Percentiles rank a stretch among this genome's conserved stretches.
Conservation (phyloP, 2,797 vertebrate genomes). For the Melanotaenia nigrans region DNA sequence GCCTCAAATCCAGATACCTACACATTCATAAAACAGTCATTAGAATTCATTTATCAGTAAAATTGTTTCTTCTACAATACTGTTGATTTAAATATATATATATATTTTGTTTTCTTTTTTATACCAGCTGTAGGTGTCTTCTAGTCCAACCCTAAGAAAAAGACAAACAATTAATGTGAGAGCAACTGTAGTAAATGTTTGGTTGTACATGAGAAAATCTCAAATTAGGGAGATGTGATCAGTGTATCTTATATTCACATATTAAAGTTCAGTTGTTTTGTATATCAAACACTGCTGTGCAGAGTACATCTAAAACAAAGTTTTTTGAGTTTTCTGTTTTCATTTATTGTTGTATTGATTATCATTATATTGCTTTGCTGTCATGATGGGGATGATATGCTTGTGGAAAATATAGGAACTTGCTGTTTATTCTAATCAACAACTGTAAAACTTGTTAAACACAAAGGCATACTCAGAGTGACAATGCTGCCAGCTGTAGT, state of each 20-base stretch:
- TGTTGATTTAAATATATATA: not conserved
- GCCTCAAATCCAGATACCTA: slow-evolving; percentile 97
- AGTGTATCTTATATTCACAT: too few relatives aligned
- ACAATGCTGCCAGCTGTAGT: not conserved
- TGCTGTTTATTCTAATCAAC: not conserved
- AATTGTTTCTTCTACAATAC: not conserved
- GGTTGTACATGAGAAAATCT: too few relatives aligned
- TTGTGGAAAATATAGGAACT: too few relatives aligned
- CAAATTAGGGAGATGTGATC: too few relatives aligned
- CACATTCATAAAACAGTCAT: slow-evolving; percentile 25
- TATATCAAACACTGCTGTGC: too few relatives aligned
- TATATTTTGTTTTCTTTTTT: not conserved
- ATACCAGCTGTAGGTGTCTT: slow-evolving; percentile 92
- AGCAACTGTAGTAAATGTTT: not conserved
- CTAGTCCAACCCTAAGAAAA: slow-evolving; percentile 85
- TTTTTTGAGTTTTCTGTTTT: too few relatives aligned
- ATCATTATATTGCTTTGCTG: too few relatives aligned
- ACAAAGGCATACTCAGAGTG: not conserved
- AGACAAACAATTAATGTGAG: slow-evolving; percentile 44
- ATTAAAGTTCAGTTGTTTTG: too few relatives aligned
- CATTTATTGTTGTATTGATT: too few relatives aligned
- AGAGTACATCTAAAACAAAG: too few relatives aligned
- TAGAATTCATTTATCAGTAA: not conserved
- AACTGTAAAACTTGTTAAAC: not conserved
- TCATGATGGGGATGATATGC: too few relatives aligned